Conservation (phyloP, 2,113 vertebrate species). For the Pelobates fuscus region DNA sequence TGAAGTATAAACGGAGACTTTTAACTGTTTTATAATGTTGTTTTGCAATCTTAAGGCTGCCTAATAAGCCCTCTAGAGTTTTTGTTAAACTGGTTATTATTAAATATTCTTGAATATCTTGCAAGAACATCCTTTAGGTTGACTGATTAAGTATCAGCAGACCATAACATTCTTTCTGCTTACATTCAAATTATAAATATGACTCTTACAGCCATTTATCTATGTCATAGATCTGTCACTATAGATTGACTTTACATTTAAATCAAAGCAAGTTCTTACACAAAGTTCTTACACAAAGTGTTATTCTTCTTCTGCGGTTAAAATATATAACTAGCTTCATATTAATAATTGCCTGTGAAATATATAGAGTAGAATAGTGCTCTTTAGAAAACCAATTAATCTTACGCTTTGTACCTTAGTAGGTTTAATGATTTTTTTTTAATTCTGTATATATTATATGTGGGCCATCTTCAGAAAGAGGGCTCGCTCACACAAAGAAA, state of each 20-base stretch:
- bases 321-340: background rate
- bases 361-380: too few species aligned
- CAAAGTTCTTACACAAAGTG: background rate
- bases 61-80: slow-evolving; percentile 13
- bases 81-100: slow-evolving; percentile 13
- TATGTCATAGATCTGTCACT: slow-evolving; percentile 5
- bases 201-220: slow-evolving; percentile 7
- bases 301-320: background rate
- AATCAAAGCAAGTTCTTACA: slow-evolving; percentile 1
- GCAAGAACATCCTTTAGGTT: slow-evolving; percentile 7
- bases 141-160: background rate
- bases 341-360: background rate
- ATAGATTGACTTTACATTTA: slow-evolving; percentile 4
- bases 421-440: too few species aligned
- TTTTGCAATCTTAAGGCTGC: background rate
- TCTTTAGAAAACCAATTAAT: too few species aligned
- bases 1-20: background rate
- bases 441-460: too few species aligned
- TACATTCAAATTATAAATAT: slow-evolving; percentile 10
- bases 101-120: background rate
- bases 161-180: slow-evolving; percentile 12
- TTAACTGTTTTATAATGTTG: background rate
- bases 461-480: too few species aligned
- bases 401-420: too few species aligned
- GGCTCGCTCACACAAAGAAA: background rate